Base-by-base conservation (phyloP, 2,888 invertebrate species). In the Dolichomitus sp. region DNA sequence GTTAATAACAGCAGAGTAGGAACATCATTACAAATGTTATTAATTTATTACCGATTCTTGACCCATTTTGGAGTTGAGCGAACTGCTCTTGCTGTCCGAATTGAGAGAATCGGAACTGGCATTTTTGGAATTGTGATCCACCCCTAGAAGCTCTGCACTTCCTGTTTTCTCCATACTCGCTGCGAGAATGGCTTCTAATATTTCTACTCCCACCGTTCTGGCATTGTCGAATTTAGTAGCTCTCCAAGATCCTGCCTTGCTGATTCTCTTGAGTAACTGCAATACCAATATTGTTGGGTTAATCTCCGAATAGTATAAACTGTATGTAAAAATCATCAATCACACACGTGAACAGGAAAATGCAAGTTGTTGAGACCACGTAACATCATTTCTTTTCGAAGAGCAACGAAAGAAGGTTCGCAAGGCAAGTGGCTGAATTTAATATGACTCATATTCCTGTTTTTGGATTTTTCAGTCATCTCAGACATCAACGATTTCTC, bases 81-180 rank as follows among this genome's bases (percentile, higher is more conserved):
- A 97, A 94, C 97, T 97, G 82, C 97, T 97, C 94, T 97, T 98
- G 57, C 97, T 97, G 92, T 98, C 98, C 0, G 97, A 97, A 93
- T 97, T 96, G 90, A 97, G 94, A 7, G 97, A 97, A 93, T 97
- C 97, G 69, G 97, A 96, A 93, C 97, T 97, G 69, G 97, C 96
- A 94, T 97, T 96, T 94, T 97, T 97, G 11, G 96, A 96, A 88
- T 95, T 94, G 91, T 95, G 95, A 85, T 97, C 97, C 82, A 96
- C 94, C 90, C 95, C 96, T 83, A 96, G 91, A 85, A 96, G 93
- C 90, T 96, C 96, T 3, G 96, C 94, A 92, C 96, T 96, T 86
- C 95, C 95, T 86, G 95, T 95, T 92, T 96, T 96, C 90, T 96
- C 96, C 96, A 96, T 96, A 37, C 83, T 88, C 59, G 82, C 23